These are phyloP conservation scores for Embiotoca jacksoni DNA, from an alignment of 2,113 vertebrate species.

Conservation along the genomic window DNA sequence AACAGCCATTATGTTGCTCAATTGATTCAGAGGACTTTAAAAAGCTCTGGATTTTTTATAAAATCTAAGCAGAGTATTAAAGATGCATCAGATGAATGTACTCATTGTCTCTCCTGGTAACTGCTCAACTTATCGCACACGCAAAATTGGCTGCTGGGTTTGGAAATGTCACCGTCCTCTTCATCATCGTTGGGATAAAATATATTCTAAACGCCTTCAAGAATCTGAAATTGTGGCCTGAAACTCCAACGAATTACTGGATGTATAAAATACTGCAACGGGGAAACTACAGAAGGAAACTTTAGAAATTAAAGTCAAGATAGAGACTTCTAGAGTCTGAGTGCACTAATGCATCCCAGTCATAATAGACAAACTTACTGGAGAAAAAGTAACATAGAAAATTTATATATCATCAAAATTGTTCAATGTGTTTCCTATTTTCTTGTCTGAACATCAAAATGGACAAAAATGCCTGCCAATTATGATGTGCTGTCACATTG, in stretches of 20 bases:
- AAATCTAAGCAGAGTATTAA: slow-evolving; percentile 77
- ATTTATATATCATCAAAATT: slow-evolving; percentile 68
- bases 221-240: slow-evolving; percentile 49
- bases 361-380: slow-evolving; percentile 57
- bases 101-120: slow-evolving; percentile 71
- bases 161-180: slow-evolving; percentile 66
- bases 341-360: slow-evolving; percentile 52
- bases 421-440: slow-evolving; percentile 80
- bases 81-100: slow-evolving; percentile 77
- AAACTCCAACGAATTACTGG: slow-evolving; percentile 48
- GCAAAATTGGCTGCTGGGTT: slow-evolving; percentile 74
- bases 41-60: slow-evolving; percentile 75
- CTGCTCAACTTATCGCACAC: slow-evolving; percentile 56
- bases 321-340: slow-evolving; percentile 28
- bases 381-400: slow-evolving; percentile 66
- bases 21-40: slow-evolving; percentile 78
- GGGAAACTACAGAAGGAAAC: slow-evolving; percentile 32
- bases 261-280: neutral
- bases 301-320: slow-evolving; percentile 30
- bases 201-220: slow-evolving; percentile 60
- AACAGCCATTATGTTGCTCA: slow-evolving; percentile 74
- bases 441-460: slow-evolving; percentile 80
- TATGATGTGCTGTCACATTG: slow-evolving; percentile 80
- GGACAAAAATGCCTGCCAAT: slow-evolving; percentile 80
- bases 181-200: slow-evolving; percentile 63